These are phyloP conservation scores for Eretmochelys imbricata DNA, from an alignment of 2,113 vertebrate genomes.

Conservation along the genomic window DNA sequence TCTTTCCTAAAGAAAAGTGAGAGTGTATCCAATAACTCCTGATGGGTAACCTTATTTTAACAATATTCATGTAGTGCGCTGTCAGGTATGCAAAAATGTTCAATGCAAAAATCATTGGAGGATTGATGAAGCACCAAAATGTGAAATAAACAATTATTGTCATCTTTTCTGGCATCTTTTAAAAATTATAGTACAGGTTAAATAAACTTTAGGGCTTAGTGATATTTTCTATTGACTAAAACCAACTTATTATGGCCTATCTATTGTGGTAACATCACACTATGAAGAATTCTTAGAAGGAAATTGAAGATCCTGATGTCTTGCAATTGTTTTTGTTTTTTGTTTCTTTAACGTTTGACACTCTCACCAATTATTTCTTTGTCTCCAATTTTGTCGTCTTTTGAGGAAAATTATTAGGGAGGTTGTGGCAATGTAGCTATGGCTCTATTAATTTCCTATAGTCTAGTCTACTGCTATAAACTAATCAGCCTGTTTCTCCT, in stretches of 20 bases:
- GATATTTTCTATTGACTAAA: neutral
- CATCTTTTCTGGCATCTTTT: neutral
- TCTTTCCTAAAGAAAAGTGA: slow-evolving; percentile 17
- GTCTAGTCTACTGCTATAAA: neutral
- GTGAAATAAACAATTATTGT: neutral
- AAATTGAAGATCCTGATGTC: neutral
- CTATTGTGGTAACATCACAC: neutral
- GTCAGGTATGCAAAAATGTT: neutral
- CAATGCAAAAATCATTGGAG: neutral
- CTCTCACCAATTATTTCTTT: too few relatives aligned
- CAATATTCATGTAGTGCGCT: slow-evolving; percentile 36
- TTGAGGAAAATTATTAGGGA: neutral
- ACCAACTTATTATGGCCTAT: neutral
- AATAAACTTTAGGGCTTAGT: neutral
- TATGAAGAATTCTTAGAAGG: neutral
- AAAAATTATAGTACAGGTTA: neutral
- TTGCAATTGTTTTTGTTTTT: neutral
- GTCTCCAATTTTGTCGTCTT: neutral
- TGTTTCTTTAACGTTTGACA: neutral
- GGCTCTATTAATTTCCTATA: neutral
- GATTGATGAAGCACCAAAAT: neutral
- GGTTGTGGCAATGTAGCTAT: neutral
- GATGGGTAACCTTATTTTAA: slow-evolving; percentile 49
- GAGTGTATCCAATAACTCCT: slow-evolving; percentile 52
- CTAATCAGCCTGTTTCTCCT: neutral